Conservation (phyloP, 2,113 vertebrate genomes). For the Ictidomys tridecemlineatus region DNA sequence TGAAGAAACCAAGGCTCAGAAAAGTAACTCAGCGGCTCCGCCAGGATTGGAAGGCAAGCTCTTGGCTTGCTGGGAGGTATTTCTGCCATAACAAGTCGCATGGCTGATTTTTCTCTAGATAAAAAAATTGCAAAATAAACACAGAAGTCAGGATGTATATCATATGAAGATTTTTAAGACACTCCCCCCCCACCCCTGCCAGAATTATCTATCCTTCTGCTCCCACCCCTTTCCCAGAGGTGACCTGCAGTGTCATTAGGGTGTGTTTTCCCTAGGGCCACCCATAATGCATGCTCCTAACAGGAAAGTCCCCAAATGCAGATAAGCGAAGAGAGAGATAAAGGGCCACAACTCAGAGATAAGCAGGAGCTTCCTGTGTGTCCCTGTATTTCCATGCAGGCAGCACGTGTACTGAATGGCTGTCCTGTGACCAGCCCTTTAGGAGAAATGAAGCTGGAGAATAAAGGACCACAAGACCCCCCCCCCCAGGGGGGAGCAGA, state of each 20-base stretch:
- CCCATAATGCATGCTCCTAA: background rate
- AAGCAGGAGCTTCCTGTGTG: background rate
- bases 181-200: background rate
- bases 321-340: background rate
- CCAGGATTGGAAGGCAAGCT: background rate
- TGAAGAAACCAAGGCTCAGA: background rate
- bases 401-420: background rate
- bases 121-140: background rate
- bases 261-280: background rate
- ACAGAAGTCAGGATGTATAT: background rate
- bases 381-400: too few relatives aligned
- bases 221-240: background rate
- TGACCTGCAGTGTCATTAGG: too few relatives aligned
- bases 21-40: too few relatives aligned
- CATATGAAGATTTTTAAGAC: background rate
- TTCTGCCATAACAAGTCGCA: background rate
- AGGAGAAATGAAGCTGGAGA: too few relatives aligned
- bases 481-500: accelerated
- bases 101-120: background rate
- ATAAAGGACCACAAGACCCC: background rate
- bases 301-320: background rate
- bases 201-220: background rate
- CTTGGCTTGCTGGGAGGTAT: background rate
- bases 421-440: background rate
- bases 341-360: background rate